Evolutionary conservation across 2,113 vertebrate genomes (phyloP).

Genomic region (Brachionichthys hirsutus): DNA sequence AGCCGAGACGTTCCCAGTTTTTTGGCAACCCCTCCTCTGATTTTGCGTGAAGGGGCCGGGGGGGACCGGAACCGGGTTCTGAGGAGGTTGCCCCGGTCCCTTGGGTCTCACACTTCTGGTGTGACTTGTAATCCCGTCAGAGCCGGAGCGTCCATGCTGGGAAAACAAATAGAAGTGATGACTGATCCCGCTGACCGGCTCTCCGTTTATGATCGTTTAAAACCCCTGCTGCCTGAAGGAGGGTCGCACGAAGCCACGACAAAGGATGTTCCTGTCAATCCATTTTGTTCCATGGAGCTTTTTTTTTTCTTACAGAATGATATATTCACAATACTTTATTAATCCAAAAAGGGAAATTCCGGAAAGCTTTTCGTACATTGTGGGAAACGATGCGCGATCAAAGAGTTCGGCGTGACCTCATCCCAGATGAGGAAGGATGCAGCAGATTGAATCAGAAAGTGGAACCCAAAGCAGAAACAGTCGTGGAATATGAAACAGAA

Average conservation of each 20-base stretch:
- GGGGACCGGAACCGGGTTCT: slow-evolving; percentile 63
- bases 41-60: slow-evolving; percentile 39
- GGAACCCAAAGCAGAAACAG: slow-evolving; percentile 24
- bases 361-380: too few species aligned
- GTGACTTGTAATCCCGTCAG: slow-evolving; percentile 74
- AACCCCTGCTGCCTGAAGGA: too few species aligned
- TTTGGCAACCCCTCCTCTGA: slow-evolving; percentile 55
- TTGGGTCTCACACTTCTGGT: slow-evolving; percentile 70
- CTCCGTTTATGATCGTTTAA: too few species aligned
- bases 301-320: too few species aligned
- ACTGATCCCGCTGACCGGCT: neutral
- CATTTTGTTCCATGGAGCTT: too few species aligned
- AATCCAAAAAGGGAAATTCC: too few species aligned
- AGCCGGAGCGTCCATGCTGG: slow-evolving; percentile 61
- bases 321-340: too few species aligned
- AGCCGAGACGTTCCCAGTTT: slow-evolving; percentile 37
- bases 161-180: slow-evolving; percentile 66
- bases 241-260: too few species aligned
- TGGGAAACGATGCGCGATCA: neutral
- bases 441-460: slow-evolving; percentile 2
- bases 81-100: slow-evolving; percentile 49
- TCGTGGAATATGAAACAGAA: slow-evolving; percentile 16
- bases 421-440: neutral
- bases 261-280: too few species aligned
- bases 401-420: neutral